These are phyloP conservation scores for Halcyon chelicuti DNA, from an alignment of 2,797 vertebrate genomes.

Conservation along the genomic window DNA sequence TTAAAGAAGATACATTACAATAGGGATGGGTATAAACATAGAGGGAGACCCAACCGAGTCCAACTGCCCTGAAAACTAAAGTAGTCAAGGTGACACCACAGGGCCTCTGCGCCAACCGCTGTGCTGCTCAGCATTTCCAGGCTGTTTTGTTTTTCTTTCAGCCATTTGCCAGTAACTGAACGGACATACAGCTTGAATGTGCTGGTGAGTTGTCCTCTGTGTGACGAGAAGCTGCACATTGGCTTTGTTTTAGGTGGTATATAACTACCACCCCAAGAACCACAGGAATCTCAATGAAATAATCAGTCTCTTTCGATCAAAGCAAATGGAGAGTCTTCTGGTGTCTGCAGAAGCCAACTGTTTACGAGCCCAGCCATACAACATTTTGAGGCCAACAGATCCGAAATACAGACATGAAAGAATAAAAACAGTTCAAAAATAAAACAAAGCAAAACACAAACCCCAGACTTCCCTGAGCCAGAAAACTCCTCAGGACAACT, in stretches of 20 bases:
- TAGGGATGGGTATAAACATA: neutral
- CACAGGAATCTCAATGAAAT: neutral
- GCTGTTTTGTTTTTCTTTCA: neutral
- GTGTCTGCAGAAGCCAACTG: neutral
- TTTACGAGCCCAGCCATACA: neutral
- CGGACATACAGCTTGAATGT: neutral
- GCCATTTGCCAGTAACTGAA: neutral
- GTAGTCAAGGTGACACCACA: neutral
- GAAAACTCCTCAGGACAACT: neutral
- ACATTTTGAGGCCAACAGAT: neutral
- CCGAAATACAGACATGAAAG: neutral
- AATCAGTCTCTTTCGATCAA: neutral
- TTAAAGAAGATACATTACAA: neutral
- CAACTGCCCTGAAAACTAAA: neutral
- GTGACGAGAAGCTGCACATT: neutral
- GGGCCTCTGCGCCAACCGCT: neutral
- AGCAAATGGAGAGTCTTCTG: neutral
- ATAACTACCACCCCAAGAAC: neutral
- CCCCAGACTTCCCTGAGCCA: neutral
- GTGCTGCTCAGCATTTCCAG: neutral
- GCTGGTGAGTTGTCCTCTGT: neutral
- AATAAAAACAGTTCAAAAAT: neutral
- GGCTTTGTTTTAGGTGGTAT: neutral
- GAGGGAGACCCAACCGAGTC: neutral
- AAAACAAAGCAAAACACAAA: neutral